Evolutionary conservation across 1,140 invertebrate species (phyloP).

Genomic region (Mizuhopecten yessoensis): DNA sequence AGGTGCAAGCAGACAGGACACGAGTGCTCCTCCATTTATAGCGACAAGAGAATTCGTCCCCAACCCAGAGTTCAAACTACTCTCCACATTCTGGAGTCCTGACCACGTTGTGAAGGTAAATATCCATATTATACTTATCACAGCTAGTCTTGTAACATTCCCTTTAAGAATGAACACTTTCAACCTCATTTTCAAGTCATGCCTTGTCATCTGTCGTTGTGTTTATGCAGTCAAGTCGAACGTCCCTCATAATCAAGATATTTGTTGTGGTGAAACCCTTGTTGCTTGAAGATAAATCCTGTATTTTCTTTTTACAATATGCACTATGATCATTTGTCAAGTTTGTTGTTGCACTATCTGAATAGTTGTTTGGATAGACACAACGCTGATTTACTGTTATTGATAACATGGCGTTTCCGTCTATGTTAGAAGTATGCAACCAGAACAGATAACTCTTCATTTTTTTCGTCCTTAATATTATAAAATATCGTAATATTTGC

Average conservation of each 20-base stretch:
- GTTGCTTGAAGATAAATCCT: background rate
- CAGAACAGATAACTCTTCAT: too few species aligned
- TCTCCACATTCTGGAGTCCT: slow-evolving; percentile 71
- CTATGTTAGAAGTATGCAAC: too few species aligned
- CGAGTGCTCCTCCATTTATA: slow-evolving; percentile 69
- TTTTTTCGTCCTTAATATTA: too few species aligned
- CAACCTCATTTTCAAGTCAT: background rate
- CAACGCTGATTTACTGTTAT: too few species aligned
- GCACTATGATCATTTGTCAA: background rate
- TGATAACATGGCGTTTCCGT: background rate
- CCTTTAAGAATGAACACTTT: background rate
- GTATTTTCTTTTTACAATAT: background rate
- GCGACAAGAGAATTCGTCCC: slow-evolving; percentile 70
- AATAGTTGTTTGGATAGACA: background rate
- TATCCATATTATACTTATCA: slow-evolving; percentile 68
- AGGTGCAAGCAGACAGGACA: slow-evolving; percentile 70
- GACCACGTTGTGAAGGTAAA: slow-evolving; percentile 72
- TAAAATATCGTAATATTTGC: background rate
- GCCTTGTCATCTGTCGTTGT: background rate
- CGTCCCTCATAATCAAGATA: background rate
- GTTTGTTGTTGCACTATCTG: background rate
- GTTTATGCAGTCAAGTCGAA: background rate
- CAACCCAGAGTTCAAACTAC: slow-evolving; percentile 65
- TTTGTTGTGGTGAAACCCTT: background rate
- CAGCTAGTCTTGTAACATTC: slow-evolving; percentile 24